Evolutionary conservation across 2,113 vertebrate genomes (phyloP).

Genomic region (Oryzias woworae): DNA sequence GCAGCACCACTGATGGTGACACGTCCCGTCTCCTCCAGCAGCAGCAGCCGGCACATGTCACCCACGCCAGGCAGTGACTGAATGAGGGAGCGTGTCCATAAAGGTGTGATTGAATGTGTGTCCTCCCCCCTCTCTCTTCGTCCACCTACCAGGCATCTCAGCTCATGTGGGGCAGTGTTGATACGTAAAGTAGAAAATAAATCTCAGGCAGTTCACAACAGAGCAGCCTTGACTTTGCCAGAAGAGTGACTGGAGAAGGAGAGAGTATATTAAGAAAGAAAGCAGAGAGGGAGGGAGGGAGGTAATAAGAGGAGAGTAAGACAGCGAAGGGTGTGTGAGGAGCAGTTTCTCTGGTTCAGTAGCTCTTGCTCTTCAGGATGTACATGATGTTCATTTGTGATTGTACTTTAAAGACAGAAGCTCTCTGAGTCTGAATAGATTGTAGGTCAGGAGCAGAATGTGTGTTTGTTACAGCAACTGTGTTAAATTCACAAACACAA

Average conservation of each 20-base stretch:
- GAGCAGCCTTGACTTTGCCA: conserved; percentile 76
- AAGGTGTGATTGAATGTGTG: conserved; percentile 25
- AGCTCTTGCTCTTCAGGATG: conserved; percentile 41
- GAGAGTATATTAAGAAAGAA: conserved; percentile 31
- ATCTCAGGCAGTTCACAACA: conserved; percentile 71
- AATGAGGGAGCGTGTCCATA: conserved; percentile 35
- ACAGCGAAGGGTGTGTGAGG: conserved; percentile 42
- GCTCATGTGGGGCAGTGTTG: conserved; percentile 55
- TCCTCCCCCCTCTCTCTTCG: conserved; percentile 23
- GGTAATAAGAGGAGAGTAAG: conserved; percentile 45
- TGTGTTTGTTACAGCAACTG: not conserved
- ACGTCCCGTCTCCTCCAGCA: conserved; percentile 47
- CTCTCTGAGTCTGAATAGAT: conserved; percentile 1
- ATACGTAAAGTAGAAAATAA: conserved; percentile 73
- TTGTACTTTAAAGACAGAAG: conserved; percentile 11
- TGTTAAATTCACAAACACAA: too few relatives aligned
- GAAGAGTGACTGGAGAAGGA: conserved; percentile 57
- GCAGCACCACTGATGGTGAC: conserved; percentile 67
- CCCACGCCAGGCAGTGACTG: conserved; percentile 25
- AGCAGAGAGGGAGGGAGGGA: conserved; percentile 33
- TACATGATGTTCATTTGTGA: conserved; percentile 34
- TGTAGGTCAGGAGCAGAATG: not conserved
- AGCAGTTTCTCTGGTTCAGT: conserved; percentile 61
- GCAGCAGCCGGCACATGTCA: conserved; percentile 45
- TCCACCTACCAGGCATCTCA: conserved; percentile 42